These are phyloP conservation scores for Rhyacophila evoluta DNA, from an alignment of 2,888 invertebrate genomes.

Conservation along the genomic window DNA sequence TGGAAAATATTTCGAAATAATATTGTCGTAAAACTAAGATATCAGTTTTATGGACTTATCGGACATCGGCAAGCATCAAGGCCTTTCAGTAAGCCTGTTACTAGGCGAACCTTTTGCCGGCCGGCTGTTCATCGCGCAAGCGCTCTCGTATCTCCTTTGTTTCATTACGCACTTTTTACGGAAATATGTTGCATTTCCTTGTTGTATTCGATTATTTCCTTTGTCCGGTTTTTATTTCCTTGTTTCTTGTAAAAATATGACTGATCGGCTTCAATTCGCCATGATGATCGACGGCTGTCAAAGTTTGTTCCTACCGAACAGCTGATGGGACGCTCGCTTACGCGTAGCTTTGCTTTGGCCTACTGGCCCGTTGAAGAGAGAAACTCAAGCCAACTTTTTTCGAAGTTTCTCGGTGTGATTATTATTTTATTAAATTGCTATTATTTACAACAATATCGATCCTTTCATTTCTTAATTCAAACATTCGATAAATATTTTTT, in stretches of 20 bases:
- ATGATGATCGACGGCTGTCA: neutral
- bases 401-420: neutral
- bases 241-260: neutral
- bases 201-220: neutral
- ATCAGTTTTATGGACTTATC: neutral
- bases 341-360: constrained; percentile 1
- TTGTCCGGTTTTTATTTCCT: neutral
- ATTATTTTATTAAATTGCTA: neutral
- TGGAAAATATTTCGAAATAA: neutral
- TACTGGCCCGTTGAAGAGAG: neutral
- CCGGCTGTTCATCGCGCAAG: constrained; percentile 25
- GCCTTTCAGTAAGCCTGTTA: constrained; percentile 25
- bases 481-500: no score
- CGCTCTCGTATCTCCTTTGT: constrained; percentile 20
- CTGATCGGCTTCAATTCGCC: neutral
- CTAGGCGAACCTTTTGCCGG: constrained; percentile 25
- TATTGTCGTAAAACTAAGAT: neutral
- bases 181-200: constrained; percentile 25
- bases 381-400: neutral
- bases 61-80: neutral
- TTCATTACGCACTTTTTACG: constrained; percentile 30
- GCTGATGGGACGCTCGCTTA: neutral
- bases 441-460: neutral
- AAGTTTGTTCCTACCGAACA: neutral
- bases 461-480: no score